Evolutionary conservation across 1,140 invertebrate genomes (phyloP), one percentile per base, ranked within the genome.

Genomic region (Asobara japonica): DNA sequence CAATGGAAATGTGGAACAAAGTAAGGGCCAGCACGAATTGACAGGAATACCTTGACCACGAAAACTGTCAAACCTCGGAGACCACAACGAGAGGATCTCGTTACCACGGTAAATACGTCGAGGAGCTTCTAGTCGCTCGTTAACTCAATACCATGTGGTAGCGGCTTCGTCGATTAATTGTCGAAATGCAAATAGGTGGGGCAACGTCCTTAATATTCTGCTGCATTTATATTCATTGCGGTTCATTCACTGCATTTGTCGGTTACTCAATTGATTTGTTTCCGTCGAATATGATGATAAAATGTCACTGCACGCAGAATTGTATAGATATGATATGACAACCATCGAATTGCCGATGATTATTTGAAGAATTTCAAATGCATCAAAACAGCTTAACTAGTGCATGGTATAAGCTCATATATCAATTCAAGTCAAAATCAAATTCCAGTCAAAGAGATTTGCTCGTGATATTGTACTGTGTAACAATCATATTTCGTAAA

Each of bases 61-160:
- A 20, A 25, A 8, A 5, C 22, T 18, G 18, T 56, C 36, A 64
- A 71, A 71, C 60, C 27, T 31, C 38, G 18, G 30, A 64, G n/a
- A 61, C 67, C 67, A 62, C 67, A 69, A 69, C 61, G 61, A 56
- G 67, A 69, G 56, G 51, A 64, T 41, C 69, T 71, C 60, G 69
- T 71, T 71, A 71, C 51, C 31, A 36, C 36, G 60, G 69, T 64
- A 71, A 69, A 69, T 62, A 69, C 33, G 36, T 45, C 25, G 33
- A 45, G 61, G 60, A 30, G 69, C 13, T 38, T 29, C 36, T 71
- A 71, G 60, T 64, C 36, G 22, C 56, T 71, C 69, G 69, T 71
- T 71, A 71, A 64, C 60, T 71, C 61, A 29, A 71, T 71, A 68
- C 65, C 36, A 66, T 41, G 56, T 5, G 67, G n/a, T 64, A 13